A percentile compares a stretch with the other conserved stretches of the same genome.
These are phyloP conservation scores for Apocrypta bakeri DNA, from an alignment of 1,140 invertebrate species.

Conservation along the genomic window DNA sequence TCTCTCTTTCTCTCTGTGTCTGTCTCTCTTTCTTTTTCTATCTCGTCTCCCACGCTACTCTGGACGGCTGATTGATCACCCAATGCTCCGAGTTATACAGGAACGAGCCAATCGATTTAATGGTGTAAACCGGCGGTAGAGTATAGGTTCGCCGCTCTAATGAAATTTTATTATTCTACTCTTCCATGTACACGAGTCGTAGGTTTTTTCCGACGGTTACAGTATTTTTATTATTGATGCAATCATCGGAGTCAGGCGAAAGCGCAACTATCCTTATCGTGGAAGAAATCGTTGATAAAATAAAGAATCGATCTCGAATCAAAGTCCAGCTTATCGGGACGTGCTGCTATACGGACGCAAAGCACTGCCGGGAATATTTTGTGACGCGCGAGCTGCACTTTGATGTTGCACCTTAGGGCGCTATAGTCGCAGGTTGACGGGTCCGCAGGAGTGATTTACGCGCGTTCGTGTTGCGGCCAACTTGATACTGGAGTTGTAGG, in stretches of 20 bases:
- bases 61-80: slow-evolving; percentile 3
- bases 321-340: no score
- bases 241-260: no score
- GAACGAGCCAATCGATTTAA: background rate
- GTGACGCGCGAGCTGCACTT: background rate
- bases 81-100: background rate
- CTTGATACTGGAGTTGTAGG: slow-evolving; percentile 71
- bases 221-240: no score
- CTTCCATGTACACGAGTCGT: background rate
- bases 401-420: slow-evolving; percentile 26
- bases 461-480: slow-evolving; percentile 70
- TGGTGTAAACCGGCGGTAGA: background rate
- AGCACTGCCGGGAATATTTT: background rate
- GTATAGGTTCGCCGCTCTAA: background rate
- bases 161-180: slow-evolving; percentile 1
- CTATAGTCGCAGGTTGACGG: background rate
- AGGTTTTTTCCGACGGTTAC: no score
- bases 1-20: slow-evolving; percentile 6
- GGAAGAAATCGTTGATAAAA: no score
- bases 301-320: background rate
- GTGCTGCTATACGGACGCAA: no score
- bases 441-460: slow-evolving; percentile 68
- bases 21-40: no score
- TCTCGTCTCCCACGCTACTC: background rate
- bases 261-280: no score